Base-by-base conservation (phyloP, 2,888 invertebrate genomes). In the Yponomeuta plumbellus region DNA sequence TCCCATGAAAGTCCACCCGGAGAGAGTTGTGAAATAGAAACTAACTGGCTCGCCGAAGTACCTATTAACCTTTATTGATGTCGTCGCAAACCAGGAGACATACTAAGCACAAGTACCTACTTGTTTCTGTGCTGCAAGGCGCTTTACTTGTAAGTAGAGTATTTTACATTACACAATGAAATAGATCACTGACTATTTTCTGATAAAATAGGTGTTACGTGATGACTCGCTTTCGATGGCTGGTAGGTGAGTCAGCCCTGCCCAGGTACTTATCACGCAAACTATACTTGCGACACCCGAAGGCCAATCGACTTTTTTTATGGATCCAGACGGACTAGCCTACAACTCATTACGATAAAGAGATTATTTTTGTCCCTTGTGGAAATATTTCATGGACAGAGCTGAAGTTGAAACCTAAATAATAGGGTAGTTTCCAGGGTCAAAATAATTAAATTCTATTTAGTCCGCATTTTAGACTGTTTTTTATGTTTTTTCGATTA, bases 211-310 rank as follows among this genome's bases (percentile, higher is more conserved):
- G 21, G n/a, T 21, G n/a, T 26, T 11, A 26, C 61, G 61, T 39
- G 61, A 61, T 61, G 6, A 17, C 2, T 34, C 23, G 23, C 61
- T 17, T 26, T 61, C n/a, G n/a, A 39, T 23, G 26, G n/a, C 11
- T 3, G 63, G 17, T 5, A 21, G 40, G 20, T n/a, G 39, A 13
- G 39, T 20, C 44, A 10, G 65, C 65, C 65, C 26, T 22, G 57
- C 65, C 65, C 65, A 65, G 57, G 65, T 34, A n/a, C 34, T 65
- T 65, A 21, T 65, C 65, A 65, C 65, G 65, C 65, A 65, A 63
- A 11, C 44, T 21, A 52, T 39, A 39, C 62, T 52, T 22, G 17
- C 44, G 34, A 64, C 40, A 44, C 11, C 44, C 64, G 64, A 44
- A 64, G 64, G 44, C 44, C 44, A 44, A 52, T 40, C 44, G 20